Percentiles rank a stretch among this genome's conserved stretches.
Evolutionary conservation across 2,113 vertebrate species (phyloP).

Genomic region (Mixornis gularis): DNA sequence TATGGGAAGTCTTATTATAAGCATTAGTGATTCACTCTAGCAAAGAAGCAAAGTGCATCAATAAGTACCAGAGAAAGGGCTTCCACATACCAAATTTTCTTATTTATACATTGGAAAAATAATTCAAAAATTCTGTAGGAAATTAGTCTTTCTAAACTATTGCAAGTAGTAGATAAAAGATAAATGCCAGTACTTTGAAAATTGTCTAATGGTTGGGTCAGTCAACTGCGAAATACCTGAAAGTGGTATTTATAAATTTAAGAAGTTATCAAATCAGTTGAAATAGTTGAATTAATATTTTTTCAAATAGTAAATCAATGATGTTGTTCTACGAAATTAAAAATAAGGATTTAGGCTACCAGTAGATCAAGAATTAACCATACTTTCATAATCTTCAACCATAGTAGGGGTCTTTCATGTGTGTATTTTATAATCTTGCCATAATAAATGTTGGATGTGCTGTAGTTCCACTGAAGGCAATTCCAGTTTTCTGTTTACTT

Average conservation of each 20-base stretch:
- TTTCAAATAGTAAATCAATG: neutral
- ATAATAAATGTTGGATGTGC: neutral
- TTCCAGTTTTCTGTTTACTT: neutral
- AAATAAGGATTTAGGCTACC: neutral
- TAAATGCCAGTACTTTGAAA: neutral
- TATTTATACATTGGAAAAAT: neutral
- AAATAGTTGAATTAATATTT: neutral
- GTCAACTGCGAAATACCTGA: neutral
- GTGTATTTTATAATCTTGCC: neutral
- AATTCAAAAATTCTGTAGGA: neutral
- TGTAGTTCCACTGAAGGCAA: neutral
- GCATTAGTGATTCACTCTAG: neutral
- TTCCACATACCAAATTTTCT: neutral
- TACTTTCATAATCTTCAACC: neutral
- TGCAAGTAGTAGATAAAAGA: neutral
- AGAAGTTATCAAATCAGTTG: neutral
- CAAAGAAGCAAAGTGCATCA: neutral
- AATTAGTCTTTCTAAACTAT: neutral
- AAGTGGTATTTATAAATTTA: neutral
- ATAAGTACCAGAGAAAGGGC: neutral
- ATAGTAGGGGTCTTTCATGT: neutral
- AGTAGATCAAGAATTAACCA: neutral
- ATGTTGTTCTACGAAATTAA: neutral
- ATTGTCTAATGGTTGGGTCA: neutral
- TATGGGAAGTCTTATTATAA: neutral